A percentile compares a stretch with the other conserved stretches of the same genome.
These are phyloP conservation scores for Micromys minutus DNA, from an alignment of 2,113 vertebrate species.

Conservation along the genomic window DNA sequence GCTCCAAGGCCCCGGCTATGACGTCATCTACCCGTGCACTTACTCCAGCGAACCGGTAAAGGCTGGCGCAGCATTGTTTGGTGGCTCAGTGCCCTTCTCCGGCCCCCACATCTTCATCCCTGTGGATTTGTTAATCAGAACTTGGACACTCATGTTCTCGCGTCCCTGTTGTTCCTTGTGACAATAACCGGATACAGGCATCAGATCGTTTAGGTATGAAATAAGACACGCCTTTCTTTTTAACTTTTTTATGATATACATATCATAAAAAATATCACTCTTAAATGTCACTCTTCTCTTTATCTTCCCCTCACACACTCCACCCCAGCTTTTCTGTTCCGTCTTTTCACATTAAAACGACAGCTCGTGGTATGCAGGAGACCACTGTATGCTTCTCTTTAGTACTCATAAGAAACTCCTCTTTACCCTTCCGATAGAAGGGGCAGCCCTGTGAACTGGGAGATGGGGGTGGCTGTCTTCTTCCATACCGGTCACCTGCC, in stretches of 20 bases:
- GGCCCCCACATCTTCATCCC: not conserved
- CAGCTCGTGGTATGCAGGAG: not conserved
- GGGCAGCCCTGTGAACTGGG: not conserved
- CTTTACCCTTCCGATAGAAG: not conserved
- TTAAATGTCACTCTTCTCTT: no score
- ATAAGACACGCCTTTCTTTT: not conserved
- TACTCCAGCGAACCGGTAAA: not conserved
- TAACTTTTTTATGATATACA: not conserved
- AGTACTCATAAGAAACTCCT: not conserved
- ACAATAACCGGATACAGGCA: not conserved
- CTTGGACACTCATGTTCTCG: not conserved
- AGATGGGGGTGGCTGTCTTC: not conserved
- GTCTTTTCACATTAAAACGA: not conserved
- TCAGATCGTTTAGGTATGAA: not conserved
- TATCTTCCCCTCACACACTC: not conserved
- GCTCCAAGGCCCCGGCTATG: not conserved
- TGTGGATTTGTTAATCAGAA: not conserved
- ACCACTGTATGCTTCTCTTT: not conserved
- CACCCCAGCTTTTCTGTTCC: no score
- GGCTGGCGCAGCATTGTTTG: no score
- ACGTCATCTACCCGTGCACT: not conserved
- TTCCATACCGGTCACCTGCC: not conserved
- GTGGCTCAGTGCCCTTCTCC: not conserved
- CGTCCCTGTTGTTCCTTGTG: not conserved
- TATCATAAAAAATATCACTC: no score